Evolutionary conservation across 2,888 invertebrate genomes (phyloP).

Genomic region (Bembecia ichneumoniformis): DNA sequence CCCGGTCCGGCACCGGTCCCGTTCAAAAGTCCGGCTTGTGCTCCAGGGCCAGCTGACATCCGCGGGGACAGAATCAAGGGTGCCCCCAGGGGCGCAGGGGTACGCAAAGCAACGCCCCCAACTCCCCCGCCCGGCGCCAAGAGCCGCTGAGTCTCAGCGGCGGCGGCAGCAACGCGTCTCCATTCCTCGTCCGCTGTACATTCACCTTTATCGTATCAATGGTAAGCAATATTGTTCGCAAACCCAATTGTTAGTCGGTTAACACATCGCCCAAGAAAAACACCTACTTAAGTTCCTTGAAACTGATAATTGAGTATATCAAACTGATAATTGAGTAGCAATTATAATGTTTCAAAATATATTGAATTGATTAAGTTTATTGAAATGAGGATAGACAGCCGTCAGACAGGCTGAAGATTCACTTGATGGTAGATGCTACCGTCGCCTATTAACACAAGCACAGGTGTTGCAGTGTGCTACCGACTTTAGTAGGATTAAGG

Average conservation of each 20-base stretch:
- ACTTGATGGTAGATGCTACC: too few species aligned
- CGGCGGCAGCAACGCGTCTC: constrained; percentile 86
- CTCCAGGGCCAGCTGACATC: constrained; percentile 86
- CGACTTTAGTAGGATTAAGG: too few species aligned
- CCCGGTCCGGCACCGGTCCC: constrained; percentile 51
- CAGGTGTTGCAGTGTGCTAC: too few species aligned
- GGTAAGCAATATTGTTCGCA: constrained; percentile 21
- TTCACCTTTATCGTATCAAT: constrained; percentile 52
- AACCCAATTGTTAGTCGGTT: constrained; percentile 9
- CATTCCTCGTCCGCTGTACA: constrained; percentile 87
- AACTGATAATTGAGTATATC: too few species aligned
- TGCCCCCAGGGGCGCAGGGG: constrained; percentile 87
- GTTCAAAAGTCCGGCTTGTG: constrained; percentile 78
- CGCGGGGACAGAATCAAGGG: constrained; percentile 93
- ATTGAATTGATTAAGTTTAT: too few species aligned
- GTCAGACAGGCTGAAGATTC: too few species aligned
- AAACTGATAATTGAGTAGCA: too few species aligned
- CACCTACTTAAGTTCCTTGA: too few species aligned
- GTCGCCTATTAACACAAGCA: too few species aligned
- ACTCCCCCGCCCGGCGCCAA: constrained; percentile 62
- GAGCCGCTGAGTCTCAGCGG: constrained; percentile 85
- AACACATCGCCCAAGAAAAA: constrained; percentile 12
- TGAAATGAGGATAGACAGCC: too few species aligned
- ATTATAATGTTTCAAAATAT: too few species aligned
- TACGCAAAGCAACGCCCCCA: constrained; percentile 74